Percentiles rank a stretch among this genome's conserved stretches.
Conservation (phyloP, 2,113 vertebrate species). For the Oryzias curvinotus region DNA sequence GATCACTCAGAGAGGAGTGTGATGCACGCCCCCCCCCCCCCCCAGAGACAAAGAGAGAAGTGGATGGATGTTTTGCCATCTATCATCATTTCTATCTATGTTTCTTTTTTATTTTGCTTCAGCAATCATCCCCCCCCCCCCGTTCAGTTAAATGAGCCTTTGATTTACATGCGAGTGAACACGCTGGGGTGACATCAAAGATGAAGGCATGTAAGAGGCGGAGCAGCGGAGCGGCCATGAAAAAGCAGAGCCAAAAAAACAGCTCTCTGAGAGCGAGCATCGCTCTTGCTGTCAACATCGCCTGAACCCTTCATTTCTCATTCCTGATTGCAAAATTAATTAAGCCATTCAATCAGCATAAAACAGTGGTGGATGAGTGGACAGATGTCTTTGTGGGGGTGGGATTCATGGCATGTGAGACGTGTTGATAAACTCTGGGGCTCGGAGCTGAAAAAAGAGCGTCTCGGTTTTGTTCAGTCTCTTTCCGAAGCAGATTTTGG, state of each 20-base stretch:
- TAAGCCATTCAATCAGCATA: conserved; percentile 1
- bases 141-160: conserved; percentile 41
- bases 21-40: background rate
- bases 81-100: conserved; percentile 13
- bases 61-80: conserved; percentile 11
- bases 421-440: conserved; percentile 25
- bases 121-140: conserved; percentile 6
- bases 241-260: conserved; percentile 6
- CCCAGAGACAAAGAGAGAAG: background rate
- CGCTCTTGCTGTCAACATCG: background rate
- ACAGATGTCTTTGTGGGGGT: background rate
- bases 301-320: conserved; percentile 10
- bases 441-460: conserved; percentile 10
- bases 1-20: background rate
- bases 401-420: conserved; percentile 21
- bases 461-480: conserved; percentile 30
- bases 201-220: conserved; percentile 25
- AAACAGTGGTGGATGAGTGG: background rate
- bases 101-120: conserved; percentile 11
- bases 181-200: conserved; percentile 39
- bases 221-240: conserved; percentile 26
- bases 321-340: conserved; percentile 10
- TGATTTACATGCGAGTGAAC: conserved; percentile 35
- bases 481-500: conserved; percentile 43
- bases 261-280: background rate